These are phyloP conservation scores for Drosophila trichaetosa DNA, from an alignment of 2,888 invertebrate genomes.

Conservation along the genomic window DNA sequence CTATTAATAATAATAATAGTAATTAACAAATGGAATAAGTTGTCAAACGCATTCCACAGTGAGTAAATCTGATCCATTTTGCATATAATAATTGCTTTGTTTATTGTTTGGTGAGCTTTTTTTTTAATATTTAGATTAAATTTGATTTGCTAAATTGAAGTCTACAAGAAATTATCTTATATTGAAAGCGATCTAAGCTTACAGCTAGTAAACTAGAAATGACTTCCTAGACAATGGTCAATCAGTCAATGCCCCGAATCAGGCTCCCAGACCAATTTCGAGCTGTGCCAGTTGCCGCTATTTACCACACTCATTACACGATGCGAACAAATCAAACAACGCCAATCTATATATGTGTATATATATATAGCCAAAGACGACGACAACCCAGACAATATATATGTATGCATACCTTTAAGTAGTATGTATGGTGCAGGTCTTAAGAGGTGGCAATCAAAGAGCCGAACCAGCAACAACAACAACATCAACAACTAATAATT, in stretches of 20 bases:
- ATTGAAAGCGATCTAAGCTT: not conserved
- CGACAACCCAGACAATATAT: conserved; percentile 42
- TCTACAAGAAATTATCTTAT: not conserved
- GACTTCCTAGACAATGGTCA: conserved; percentile 18
- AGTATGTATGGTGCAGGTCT: conserved; percentile 52
- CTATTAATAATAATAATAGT: not conserved
- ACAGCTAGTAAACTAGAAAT: not conserved
- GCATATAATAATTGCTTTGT: not conserved
- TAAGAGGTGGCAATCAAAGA: conserved; percentile 70
- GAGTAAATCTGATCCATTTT: not conserved
- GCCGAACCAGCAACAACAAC: conserved; percentile 41
- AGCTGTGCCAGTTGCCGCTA: conserved; percentile 54
- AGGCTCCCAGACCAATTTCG: conserved; percentile 7
- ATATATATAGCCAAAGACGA: conserved; percentile 40
- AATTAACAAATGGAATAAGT: not conserved
- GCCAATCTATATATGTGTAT: conserved; percentile 55
- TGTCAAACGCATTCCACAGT: not conserved
- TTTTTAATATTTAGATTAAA: not conserved
- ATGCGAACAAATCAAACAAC: conserved; percentile 63
- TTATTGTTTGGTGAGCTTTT: not conserved
- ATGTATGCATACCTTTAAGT: conserved; percentile 29
- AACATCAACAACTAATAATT: conserved; percentile 63
- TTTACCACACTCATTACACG: conserved; percentile 73
- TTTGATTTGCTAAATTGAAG: not conserved
- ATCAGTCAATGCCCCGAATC: conserved; percentile 52